Conservation (phyloP, 2,797 vertebrate species). For the Balearica regulorum region DNA sequence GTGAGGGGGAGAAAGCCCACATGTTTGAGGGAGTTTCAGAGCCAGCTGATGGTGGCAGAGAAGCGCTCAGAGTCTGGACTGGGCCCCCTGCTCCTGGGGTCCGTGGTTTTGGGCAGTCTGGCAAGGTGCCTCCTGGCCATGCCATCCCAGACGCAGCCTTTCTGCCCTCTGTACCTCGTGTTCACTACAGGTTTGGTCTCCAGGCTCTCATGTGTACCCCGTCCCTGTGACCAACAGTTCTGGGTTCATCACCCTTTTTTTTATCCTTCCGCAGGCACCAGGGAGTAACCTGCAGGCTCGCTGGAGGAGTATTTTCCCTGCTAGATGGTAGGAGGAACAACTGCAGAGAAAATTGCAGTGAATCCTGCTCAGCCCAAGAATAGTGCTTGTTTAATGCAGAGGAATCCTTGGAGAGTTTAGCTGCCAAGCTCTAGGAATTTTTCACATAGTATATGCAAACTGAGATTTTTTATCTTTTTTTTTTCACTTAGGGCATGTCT, state of each 20-base stretch:
- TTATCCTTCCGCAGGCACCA: background rate
- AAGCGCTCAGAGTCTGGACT: background rate
- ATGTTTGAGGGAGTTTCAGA: background rate
- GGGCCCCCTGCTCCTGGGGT: background rate
- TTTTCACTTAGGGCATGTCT: background rate
- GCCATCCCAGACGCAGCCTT: fast-evolving
- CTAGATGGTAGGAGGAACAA: background rate
- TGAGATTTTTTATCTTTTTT: background rate
- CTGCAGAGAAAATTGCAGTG: background rate
- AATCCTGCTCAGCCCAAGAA: background rate
- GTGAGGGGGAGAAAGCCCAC: background rate
- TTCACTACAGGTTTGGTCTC: background rate
- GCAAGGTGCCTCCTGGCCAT: too few relatives aligned
- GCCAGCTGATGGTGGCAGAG: background rate
- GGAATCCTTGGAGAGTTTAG: background rate
- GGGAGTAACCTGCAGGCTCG: background rate
- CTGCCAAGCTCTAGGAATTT: background rate
- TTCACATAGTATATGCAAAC: background rate
- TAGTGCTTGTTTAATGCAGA: background rate
- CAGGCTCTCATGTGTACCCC: background rate
- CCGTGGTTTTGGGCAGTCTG: fast-evolving
- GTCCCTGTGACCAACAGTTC: background rate
- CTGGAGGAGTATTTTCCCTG: background rate
- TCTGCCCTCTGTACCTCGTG: fast-evolving
- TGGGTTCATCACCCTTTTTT: background rate